Base-by-base conservation (phyloP, 2,888 invertebrate species). In the Antheraea yamamai region DNA sequence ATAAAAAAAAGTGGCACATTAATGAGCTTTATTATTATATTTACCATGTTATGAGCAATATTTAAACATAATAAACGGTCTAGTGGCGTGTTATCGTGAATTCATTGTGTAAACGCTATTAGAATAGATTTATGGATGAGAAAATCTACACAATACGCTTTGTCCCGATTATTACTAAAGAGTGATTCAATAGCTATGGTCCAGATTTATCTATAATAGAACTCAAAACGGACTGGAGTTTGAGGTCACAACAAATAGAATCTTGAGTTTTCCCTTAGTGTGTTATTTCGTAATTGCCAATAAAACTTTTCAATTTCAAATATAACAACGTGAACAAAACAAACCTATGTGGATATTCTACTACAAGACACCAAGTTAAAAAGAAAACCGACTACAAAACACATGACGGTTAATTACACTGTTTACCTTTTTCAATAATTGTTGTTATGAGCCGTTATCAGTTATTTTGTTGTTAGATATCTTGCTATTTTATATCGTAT, bases 91-190 rank as follows among this genome's bases (percentile, higher is more conserved):
- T 70, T 70, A 20, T 35, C 68, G 18, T 70, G 23, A 39, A 16
- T 70, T 70, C 39, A 39, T 70, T 70, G 68, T 70, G 68, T 70
- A 20, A 18, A 20, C 68, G 8, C 8, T 70, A 39, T 70, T 70
- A 35, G 39, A 70, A n/a, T 70, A 39, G 35, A 70, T 70, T 70
- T 70, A 70, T 70, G 70, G 70, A 35, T 39, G 70, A 39, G 70
- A 39, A 70, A 70, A 39, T 70, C 39, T 39, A 70, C 70, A 70
- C 70, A 70, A 70, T 70, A 70, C 70, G 39, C 39, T 70, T 70
- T 70, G 70, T 70, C 39, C 39, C 70, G 39, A 16, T 30, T 16
- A 66, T 16, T 30, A 66, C 30, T 30, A 30, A 23, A 61, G 61
- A 61, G 61, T 61, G 23, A 66, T 30, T 66, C 26, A 66, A 66